phyloP scores from a whole-genome alignment of 2,888 invertebrate genomes.

The Drosophila ochracea region DNA sequence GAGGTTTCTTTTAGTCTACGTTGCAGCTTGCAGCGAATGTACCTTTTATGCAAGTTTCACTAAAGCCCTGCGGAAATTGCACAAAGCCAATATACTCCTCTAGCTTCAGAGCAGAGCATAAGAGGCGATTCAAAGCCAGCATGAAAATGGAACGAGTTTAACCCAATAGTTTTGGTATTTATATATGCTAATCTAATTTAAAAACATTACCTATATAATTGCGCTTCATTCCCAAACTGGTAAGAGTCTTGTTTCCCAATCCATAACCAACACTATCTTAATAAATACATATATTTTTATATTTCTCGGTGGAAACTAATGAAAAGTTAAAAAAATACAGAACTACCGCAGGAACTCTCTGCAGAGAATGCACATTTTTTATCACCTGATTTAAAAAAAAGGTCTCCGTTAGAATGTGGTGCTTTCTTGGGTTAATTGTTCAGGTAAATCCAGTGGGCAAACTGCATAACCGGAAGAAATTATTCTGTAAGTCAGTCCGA shows the following conservation, averaged over 20 bases:
- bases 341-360: not conserved
- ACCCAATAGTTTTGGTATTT: conserved; percentile 11
- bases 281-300: not conserved
- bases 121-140: conserved; percentile 9
- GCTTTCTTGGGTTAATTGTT: conserved; percentile 26
- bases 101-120: not conserved
- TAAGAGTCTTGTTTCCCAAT: not conserved
- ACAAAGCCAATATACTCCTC: not conserved
- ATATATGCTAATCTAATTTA: not conserved
- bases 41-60: not conserved
- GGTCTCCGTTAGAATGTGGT: not conserved
- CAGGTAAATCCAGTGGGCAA: conserved; percentile 29
- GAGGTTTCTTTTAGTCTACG: not conserved
- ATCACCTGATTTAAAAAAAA: too few species aligned
- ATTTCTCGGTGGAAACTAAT: not conserved
- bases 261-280: not conserved
- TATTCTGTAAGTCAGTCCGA: conserved; percentile 35
- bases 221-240: not conserved
- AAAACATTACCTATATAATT: not conserved
- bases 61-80: not conserved
- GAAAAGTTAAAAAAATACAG: not conserved
- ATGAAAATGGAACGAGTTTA: conserved; percentile 17
- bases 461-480: conserved; percentile 25
- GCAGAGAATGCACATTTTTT: not conserved
- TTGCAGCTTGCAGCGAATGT: not conserved